Conservation (phyloP, 2,113 vertebrate species). For the Naja naja region DNA sequence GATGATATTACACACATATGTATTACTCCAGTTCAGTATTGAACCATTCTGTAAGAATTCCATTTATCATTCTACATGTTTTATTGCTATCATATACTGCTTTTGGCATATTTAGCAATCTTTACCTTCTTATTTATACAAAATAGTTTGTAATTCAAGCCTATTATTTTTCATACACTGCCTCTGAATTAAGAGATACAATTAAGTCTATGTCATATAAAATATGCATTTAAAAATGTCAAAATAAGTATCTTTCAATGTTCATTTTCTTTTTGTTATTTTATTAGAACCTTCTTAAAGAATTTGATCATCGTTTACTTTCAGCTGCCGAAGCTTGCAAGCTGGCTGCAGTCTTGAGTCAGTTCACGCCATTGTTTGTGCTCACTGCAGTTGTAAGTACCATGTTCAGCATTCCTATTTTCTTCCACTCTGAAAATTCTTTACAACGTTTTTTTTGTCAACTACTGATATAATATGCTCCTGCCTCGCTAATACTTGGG, state of each 20-base stretch:
- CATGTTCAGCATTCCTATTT: background rate
- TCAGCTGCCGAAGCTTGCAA: slow-evolving; percentile 87
- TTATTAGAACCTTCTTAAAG: slow-evolving; percentile 73
- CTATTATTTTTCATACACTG: background rate
- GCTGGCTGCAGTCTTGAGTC: slow-evolving; percentile 84
- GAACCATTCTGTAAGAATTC: background rate
- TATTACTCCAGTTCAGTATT: background rate
- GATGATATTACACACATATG: background rate
- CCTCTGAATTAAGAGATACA: background rate
- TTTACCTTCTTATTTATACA: background rate
- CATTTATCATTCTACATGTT: background rate
- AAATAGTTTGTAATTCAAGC: background rate
- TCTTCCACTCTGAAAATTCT: background rate
- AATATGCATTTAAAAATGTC: background rate
- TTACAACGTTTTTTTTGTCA: background rate
- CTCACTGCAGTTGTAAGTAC: slow-evolving; percentile 82
- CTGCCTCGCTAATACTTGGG: background rate
- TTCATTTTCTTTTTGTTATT: background rate
- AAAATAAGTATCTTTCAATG: background rate
- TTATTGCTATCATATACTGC: background rate
- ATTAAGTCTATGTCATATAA: background rate
- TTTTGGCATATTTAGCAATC: background rate
- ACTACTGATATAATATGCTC: background rate
- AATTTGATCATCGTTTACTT: slow-evolving; percentile 78
- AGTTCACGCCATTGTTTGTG: slow-evolving; percentile 88